A percentile compares a stretch with the other conserved stretches of the same genome.
Conservation (phyloP, 2,113 vertebrate species). For the Cichladusa arquata region DNA sequence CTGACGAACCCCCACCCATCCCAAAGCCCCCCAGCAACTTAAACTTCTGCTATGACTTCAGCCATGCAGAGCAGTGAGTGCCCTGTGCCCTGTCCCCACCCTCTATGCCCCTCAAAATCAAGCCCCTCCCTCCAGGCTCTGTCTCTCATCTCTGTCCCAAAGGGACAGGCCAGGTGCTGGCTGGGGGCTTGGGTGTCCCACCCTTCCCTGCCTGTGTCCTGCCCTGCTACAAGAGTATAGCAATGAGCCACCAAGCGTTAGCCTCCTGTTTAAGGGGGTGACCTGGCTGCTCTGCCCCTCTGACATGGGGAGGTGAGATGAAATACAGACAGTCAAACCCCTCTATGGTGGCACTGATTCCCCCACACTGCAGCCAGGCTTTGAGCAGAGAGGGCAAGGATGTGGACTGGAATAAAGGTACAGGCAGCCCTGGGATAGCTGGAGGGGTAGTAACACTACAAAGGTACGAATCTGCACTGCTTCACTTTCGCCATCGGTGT, state of each 20-base stretch:
- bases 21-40: conserved; percentile 93
- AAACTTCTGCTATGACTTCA: conserved; percentile 97
- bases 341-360: not conserved
- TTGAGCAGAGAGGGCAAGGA: not conserved
- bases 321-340: not conserved
- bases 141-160: not conserved
- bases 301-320: not conserved
- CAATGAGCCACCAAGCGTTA: not conserved
- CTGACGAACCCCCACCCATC: conserved; percentile 82
- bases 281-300: not conserved
- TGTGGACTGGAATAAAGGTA: not conserved
- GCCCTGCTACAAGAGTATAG: not conserved
- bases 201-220: not conserved
- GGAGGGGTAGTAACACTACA: not conserved
- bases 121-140: not conserved
- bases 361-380: not conserved
- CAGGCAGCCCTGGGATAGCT: not conserved
- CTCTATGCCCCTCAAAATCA: not conserved
- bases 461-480: not conserved
- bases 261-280: not conserved
- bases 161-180: not conserved
- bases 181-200: not conserved
- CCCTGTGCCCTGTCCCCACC: not conserved
- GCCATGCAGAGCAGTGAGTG: conserved; percentile 82
- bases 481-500: not conserved